Percentiles rank a stretch among this genome's conserved stretches.
phyloP scores from a whole-genome alignment of 2,888 invertebrate genomes.

The Alcis repandata region DNA sequence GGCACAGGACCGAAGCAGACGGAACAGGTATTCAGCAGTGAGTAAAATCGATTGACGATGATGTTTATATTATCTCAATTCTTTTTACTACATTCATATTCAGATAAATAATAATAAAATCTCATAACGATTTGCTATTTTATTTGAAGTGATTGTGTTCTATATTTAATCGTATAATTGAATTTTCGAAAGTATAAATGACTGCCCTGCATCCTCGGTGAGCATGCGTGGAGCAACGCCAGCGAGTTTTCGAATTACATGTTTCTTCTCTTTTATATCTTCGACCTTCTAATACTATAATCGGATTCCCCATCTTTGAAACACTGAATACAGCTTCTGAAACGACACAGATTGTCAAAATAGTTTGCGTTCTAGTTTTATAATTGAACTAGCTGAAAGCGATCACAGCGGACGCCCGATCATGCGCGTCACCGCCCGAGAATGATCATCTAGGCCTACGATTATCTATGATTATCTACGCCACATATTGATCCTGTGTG shows the following conservation, averaged over 20 bases:
- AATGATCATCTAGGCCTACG: too few species aligned
- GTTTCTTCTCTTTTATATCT: background rate
- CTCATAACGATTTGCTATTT: background rate
- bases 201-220: conserved; percentile 14
- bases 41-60: too few species aligned
- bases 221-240: background rate
- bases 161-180: conserved; percentile 52
- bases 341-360: background rate
- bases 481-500: too few species aligned
- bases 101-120: too few species aligned
- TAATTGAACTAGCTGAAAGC: too few species aligned
- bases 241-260: background rate
- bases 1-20: too few species aligned
- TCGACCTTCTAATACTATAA: background rate
- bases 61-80: too few species aligned
- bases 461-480: too few species aligned
- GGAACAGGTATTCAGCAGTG: too few species aligned
- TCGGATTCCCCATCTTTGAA: conserved; percentile 1
- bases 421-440: too few species aligned
- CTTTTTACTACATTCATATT: too few species aligned
- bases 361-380: background rate
- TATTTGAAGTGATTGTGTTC: conserved; percentile 55
- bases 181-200: conserved; percentile 52
- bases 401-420: too few species aligned
- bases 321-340: conserved; percentile 6